Conservation (phyloP, 2,797 vertebrate genomes). For the Chrysocyon brachyurus region DNA sequence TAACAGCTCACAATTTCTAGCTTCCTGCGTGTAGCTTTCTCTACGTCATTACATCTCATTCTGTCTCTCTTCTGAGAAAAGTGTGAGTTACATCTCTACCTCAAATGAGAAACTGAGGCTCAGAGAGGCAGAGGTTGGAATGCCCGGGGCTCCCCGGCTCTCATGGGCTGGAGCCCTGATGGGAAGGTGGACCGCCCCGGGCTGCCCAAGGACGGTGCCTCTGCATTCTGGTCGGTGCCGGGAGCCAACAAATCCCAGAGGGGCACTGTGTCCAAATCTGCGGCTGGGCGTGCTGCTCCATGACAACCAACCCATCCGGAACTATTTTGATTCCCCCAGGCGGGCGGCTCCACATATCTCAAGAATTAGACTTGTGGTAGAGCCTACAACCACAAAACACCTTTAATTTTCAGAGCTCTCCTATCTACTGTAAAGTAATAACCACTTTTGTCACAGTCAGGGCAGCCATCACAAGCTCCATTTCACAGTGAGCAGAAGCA, state of each 20-base stretch:
- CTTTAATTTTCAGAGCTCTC: neutral
- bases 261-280: fast-evolving
- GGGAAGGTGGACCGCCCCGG: neutral
- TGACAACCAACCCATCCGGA: neutral
- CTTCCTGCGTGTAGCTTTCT: neutral
- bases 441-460: neutral
- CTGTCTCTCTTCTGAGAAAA: neutral
- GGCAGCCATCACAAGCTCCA: neutral
- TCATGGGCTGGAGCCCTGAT: neutral
- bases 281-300: neutral
- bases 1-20: neutral
- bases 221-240: too few species aligned
- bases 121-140: neutral
- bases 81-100: neutral
- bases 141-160: too few species aligned
- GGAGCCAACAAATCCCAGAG: neutral
- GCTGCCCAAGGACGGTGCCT: neutral
- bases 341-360: fast-evolving
- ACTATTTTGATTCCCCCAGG: neutral
- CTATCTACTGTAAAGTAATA: fast-evolving
- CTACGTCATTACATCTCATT: neutral
- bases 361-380: too few species aligned
- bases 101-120: neutral
- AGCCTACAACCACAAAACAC: neutral
- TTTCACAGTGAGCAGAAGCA: neutral